These are phyloP conservation scores for Probaryconus sp. DNA, from an alignment of 1,140 invertebrate species.

Conservation along the genomic window DNA sequence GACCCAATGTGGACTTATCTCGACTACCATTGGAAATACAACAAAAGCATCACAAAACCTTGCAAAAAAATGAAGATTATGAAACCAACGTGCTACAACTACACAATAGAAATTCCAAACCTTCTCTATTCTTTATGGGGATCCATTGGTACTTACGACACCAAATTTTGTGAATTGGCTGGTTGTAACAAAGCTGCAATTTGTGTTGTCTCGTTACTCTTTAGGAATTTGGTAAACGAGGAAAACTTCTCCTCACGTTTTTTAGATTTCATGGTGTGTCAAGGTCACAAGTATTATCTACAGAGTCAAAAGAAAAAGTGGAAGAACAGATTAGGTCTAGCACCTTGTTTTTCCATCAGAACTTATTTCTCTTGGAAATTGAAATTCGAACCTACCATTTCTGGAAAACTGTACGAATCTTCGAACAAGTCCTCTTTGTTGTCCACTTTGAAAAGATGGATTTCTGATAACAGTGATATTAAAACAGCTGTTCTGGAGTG, in stretches of 20 bases:
- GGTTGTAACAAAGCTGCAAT: constrained; percentile 73
- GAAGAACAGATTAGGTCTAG: constrained; percentile 67
- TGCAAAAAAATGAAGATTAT: constrained; percentile 45
- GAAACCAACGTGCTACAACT: constrained; percentile 68
- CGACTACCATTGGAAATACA: constrained; percentile 74
- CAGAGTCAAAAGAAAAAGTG: constrained; percentile 62
- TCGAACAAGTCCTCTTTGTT: constrained; percentile 4
- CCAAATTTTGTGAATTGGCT: constrained; percentile 60
- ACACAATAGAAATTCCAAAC: constrained; percentile 68
- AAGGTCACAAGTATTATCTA: constrained; percentile 71
- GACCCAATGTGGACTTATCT: constrained; percentile 76
- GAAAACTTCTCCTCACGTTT: constrained; percentile 71
- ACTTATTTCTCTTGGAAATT: constrained; percentile 68
- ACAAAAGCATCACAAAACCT: not conserved
- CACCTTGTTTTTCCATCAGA: constrained; percentile 65
- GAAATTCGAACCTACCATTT: constrained; percentile 58
- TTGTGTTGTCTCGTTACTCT: constrained; percentile 63
- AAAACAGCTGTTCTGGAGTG: constrained; percentile 67
- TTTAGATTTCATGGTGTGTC: constrained; percentile 70
- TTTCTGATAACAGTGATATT: constrained; percentile 49
- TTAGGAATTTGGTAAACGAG: constrained; percentile 68
- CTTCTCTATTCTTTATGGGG: constrained; percentile 74
- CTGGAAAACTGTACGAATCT: constrained; percentile 69
- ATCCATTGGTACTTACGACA: constrained; percentile 69
- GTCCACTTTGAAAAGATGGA: constrained; percentile 38